phyloP scores from a whole-genome alignment of 2,113 vertebrate species.

The Verasper variegatus region DNA sequence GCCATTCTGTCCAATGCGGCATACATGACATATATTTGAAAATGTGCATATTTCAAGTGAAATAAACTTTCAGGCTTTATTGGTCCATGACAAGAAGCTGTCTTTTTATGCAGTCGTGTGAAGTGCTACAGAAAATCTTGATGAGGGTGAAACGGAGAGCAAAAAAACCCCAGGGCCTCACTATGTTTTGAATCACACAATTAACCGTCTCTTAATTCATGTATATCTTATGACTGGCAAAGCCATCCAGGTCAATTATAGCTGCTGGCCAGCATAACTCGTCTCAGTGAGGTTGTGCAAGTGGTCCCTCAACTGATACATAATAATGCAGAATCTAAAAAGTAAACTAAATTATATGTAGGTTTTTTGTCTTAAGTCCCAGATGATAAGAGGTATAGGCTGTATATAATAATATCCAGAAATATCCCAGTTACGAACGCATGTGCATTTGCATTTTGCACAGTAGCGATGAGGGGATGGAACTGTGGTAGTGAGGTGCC shows the following conservation, averaged over 20 bases:
- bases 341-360: not conserved
- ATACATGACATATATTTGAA: conserved; percentile 30
- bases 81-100: conserved; percentile 13
- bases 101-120: conserved; percentile 13
- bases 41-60: conserved; percentile 44
- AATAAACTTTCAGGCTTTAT: conserved; percentile 57
- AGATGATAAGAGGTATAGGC: too few relatives aligned
- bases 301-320: conserved; percentile 11
- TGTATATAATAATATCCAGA: too few relatives aligned
- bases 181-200: conserved; percentile 55
- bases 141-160: conserved; percentile 26
- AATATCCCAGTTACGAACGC: too few relatives aligned
- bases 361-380: too few relatives aligned
- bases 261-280: conserved; percentile 55
- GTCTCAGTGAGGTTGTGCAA: conserved; percentile 27
- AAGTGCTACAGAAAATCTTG: conserved; percentile 5
- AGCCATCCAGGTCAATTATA: conserved; percentile 67
- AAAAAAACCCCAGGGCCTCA: conserved; percentile 40
- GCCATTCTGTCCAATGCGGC: conserved; percentile 22
- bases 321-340: not conserved
- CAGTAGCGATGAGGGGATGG: too few relatives aligned
- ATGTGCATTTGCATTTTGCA: too few relatives aligned
- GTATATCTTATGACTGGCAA: conserved; percentile 51
- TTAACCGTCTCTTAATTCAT: conserved; percentile 71
- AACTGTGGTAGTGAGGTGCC: too few relatives aligned